Base-by-base conservation (phyloP, 2,888 invertebrate genomes). In the Zeuzera pyrina region DNA sequence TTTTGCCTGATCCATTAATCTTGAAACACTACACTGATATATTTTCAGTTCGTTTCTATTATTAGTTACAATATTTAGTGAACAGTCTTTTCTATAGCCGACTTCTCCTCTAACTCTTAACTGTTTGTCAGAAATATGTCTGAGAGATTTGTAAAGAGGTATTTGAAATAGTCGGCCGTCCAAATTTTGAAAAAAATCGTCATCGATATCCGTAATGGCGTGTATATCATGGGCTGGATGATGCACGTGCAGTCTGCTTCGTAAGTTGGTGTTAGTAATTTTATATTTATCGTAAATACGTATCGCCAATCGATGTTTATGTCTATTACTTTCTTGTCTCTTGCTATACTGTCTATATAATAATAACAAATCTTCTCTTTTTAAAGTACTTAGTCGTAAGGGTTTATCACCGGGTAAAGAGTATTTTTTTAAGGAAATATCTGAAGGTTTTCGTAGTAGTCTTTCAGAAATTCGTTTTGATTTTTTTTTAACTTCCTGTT, bases 1-100 rank as follows among this genome's bases (percentile, higher is more conserved):
- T 39, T 83, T 81, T 0, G 84, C 79, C 59, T 88, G 88, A 11
- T 64, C 57, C 33, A 68, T 69, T 48, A 85, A 85, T 42, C 69
- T 68, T 39, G 71, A 67, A 42, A 76, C 64, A 29, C 85, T 78
- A 28, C 58, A 45, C 5, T 85, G 64, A 33, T 87, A 85, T 26
- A 68, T 60, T 40, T 71, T 55, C 28, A 81, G 65, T 62, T 90
- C 89, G 38, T 84, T 68, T 34, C 67, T 67, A 28, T 85, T 60
- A 43, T 86, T 86, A 33, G 73, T 73, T 33, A 88, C 85, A 15
- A 88, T 86, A 29, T 85, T 77, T 29, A 85, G 56, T 38, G 74
- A 63, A 33, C 69, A 67, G 46, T 87, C 86, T 31, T 64, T 68
- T 47, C 71, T 69, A 30, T 65, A 73, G 1, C 81, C 85, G 12